Evolutionary conservation across 2,113 vertebrate genomes (phyloP), one percentile per base, ranked within the genome.

Genomic region (Acinonyx jubatus): DNA sequence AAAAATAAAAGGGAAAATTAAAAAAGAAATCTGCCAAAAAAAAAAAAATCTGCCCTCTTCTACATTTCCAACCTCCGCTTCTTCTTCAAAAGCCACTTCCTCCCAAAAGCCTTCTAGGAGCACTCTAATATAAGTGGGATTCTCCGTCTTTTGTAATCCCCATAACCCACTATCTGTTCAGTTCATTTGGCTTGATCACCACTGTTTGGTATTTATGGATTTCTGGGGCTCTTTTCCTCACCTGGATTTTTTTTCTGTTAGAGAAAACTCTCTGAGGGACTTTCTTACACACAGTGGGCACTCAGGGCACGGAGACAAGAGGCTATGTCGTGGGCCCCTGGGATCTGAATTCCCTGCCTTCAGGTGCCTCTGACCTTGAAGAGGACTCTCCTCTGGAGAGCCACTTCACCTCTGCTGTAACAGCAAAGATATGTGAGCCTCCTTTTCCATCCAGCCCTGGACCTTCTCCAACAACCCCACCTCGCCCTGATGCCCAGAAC

Each of bases 11-110:
- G 66, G 65, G 50, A 8, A 45, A 45, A 27, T 57, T 21, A 18
- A 0, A 4, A 21, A 66, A 80, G 73, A 65, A 36, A 31, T 25
- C 18, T 79, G 48, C 18, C 45, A 45, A 45, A 19, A 9, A 16
- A 0, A 4, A 21, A 66, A 69, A 82, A 65, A 36, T 13, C 31
- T n/a, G 48, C 12, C 65, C 57, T 41, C 23, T 52, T 96, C 65
- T 93, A 25, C 50, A 10, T 48, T 71, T 96, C 66, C 90, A 95
- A 63, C 93, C 93, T 87, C 45, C 19, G 45, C 82, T 57, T 71
- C 63, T 16, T 80, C 71, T 95, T 90, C 85, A 73, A 73, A 97
- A 95, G 82, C 73, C 48, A 19, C 68, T 74, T 94, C 91, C 41
- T 86, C 69, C 57, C 50, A 12, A 31, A 90, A 83, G 69, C 86